These are phyloP conservation scores for Diplodus sargus DNA, from an alignment of 2,797 vertebrate genomes.

Conservation along the genomic window DNA sequence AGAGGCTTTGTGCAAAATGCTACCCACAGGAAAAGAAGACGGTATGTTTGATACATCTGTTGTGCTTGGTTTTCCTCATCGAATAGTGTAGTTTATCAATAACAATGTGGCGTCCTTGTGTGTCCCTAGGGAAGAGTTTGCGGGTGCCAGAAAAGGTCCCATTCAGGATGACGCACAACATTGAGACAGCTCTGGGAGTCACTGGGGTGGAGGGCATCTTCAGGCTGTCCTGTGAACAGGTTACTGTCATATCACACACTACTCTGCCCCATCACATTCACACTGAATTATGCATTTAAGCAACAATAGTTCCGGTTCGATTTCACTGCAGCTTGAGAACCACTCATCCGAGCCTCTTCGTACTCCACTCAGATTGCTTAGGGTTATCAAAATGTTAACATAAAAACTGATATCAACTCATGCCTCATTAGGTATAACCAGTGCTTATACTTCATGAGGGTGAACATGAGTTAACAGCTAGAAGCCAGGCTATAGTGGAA, in stretches of 20 bases:
- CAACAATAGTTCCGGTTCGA: too few relatives aligned
- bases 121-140: conserved; percentile 93
- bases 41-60: background rate
- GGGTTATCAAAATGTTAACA: too few relatives aligned
- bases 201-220: conserved; percentile 98
- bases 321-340: too few relatives aligned
- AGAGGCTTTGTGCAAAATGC: background rate
- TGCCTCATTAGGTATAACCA: too few relatives aligned
- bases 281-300: background rate
- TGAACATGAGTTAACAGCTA: too few relatives aligned
- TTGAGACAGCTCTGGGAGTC: conserved; percentile 95
- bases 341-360: too few relatives aligned
- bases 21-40: background rate
- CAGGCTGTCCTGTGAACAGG: conserved; percentile 98
- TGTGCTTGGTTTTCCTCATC: background rate
- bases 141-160: conserved; percentile 99
- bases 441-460: too few relatives aligned
- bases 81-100: background rate
- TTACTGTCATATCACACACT: conserved; percentile 50
- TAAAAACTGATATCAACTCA: too few relatives aligned
- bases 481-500: too few relatives aligned
- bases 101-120: conserved; percentile 40
- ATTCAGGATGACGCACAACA: conserved; percentile 99
- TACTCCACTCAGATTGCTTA: too few relatives aligned
- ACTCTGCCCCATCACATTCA: background rate